Conservation (phyloP, 1,140 invertebrate genomes). For the Halictus rubicundus region DNA sequence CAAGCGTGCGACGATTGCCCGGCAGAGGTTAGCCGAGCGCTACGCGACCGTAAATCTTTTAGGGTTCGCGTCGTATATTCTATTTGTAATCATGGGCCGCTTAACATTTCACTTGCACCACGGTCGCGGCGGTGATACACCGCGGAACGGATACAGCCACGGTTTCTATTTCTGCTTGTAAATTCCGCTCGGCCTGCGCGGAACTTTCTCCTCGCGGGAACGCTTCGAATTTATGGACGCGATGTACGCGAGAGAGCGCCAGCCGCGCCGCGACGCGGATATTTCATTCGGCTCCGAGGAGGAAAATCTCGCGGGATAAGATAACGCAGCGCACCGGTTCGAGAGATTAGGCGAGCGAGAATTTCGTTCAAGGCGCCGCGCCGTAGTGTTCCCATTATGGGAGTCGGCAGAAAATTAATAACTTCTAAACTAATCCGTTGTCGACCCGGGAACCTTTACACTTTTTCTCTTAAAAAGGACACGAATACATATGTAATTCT, state of each 20-base stretch:
- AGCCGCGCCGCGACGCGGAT: background rate
- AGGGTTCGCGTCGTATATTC: slow-evolving; percentile 22
- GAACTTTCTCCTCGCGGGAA: slow-evolving; percentile 48
- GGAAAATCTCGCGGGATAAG: slow-evolving; percentile 15
- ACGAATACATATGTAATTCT: too few species aligned
- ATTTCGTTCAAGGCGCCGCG: background rate
- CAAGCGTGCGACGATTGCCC: slow-evolving; percentile 1
- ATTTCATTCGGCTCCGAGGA: slow-evolving; percentile 13
- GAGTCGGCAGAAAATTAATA: too few species aligned
- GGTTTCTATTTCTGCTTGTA: slow-evolving; percentile 51
- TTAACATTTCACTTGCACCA: slow-evolving; percentile 42
- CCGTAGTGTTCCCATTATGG: too few species aligned
- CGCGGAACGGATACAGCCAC: slow-evolving; percentile 17
- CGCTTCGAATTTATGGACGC: slow-evolving; percentile 35
- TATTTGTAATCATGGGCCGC: slow-evolving; percentile 21
- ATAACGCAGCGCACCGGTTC: background rate
- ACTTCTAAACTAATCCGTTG: too few species aligned
- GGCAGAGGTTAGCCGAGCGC: background rate
- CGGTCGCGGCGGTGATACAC: slow-evolving; percentile 6
- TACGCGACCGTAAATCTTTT: slow-evolving; percentile 32
- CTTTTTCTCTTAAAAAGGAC: too few species aligned
- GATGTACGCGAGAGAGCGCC: slow-evolving; percentile 22
- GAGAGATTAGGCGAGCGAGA: background rate
- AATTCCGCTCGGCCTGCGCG: slow-evolving; percentile 28
- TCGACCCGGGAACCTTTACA: too few species aligned